Evolutionary conservation across 2,888 invertebrate species (phyloP).

Genomic region (Coleophora flavipennella): DNA sequence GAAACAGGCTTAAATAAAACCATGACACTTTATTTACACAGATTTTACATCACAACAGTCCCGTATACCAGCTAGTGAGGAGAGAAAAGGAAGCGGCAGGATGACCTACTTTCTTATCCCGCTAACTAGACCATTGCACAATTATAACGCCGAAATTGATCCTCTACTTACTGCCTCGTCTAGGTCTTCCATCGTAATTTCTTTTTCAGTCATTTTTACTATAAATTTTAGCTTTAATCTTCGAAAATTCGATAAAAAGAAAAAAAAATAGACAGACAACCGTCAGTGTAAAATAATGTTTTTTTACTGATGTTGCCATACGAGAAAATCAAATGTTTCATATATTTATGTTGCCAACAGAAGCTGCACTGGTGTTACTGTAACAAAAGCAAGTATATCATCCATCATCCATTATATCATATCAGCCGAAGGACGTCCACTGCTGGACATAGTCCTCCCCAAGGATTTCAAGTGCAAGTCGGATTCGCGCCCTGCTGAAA

Average conservation of each 20-base stretch:
- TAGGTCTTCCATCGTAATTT: slow-evolving; percentile 54
- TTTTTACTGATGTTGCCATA: no score
- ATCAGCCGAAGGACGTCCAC: no score
- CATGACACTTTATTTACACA: background rate
- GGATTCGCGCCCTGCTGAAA: no score
- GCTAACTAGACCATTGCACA: slow-evolving; percentile 11
- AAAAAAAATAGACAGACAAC: slow-evolving; percentile 1
- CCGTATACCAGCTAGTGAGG: slow-evolving; percentile 11
- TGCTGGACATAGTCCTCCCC: no score
- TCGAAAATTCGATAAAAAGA: slow-evolving; percentile 27
- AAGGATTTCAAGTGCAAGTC: no score
- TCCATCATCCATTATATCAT: no score
- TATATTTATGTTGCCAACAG: no score
- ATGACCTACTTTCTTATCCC: slow-evolving; percentile 39
- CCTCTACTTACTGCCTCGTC: slow-evolving; percentile 51
- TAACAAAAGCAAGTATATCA: no score
- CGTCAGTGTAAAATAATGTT: no score
- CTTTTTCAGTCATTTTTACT: slow-evolving; percentile 50
- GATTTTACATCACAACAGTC: background rate
- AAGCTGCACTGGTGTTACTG: no score
- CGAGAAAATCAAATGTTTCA: no score
- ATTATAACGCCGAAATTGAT: slow-evolving; percentile 7
- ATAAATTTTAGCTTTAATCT: slow-evolving; percentile 25
- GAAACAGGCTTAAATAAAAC: no score
- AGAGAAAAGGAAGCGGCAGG: slow-evolving; percentile 34